A percentile compares a stretch with the other conserved stretches of the same genome.
phyloP scores from a whole-genome alignment of 2,113 vertebrate genomes.

The Taurulus bubalis region DNA sequence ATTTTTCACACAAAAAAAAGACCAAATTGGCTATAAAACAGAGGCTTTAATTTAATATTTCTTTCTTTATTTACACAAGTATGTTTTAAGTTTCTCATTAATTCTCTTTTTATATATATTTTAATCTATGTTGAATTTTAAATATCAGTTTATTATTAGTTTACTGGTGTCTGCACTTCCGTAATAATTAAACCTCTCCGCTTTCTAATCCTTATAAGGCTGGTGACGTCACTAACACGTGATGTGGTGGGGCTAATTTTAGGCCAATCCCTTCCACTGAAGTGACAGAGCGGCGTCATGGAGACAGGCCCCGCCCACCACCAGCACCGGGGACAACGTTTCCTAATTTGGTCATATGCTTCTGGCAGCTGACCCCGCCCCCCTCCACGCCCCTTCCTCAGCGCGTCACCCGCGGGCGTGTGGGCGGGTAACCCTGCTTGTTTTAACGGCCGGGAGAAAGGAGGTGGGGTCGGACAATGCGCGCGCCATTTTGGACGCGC shows the following conservation, averaged over 20 bases:
- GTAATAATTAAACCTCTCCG: too few species aligned
- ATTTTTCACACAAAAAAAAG: too few species aligned
- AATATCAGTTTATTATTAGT: not conserved
- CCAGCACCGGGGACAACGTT: conserved; percentile 52
- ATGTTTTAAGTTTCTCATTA: too few species aligned
- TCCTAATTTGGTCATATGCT: conserved; percentile 82
- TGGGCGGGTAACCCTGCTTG: not conserved
- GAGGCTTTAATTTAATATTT: too few species aligned
- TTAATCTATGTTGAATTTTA: not conserved
- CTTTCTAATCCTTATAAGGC: not conserved
- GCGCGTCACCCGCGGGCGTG: not conserved
- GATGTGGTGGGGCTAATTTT: conserved; percentile 29
- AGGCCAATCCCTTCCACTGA: conserved; percentile 5
- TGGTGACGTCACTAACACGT: not conserved
- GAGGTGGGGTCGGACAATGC: not conserved
- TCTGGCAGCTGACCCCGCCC: conserved; percentile 57
- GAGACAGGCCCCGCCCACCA: conserved; percentile 49
- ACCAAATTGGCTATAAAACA: too few species aligned
- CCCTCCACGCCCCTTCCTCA: not conserved
- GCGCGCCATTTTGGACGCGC: conserved; percentile 86
- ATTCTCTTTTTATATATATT: too few species aligned
- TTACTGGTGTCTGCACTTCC: too few species aligned
- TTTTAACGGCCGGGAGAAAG: too few species aligned
- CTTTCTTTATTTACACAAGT: too few species aligned
- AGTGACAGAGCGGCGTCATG: conserved; percentile 2